These are phyloP conservation scores for Psophia crepitans DNA, from an alignment of 2,113 vertebrate species.

Conservation along the genomic window DNA sequence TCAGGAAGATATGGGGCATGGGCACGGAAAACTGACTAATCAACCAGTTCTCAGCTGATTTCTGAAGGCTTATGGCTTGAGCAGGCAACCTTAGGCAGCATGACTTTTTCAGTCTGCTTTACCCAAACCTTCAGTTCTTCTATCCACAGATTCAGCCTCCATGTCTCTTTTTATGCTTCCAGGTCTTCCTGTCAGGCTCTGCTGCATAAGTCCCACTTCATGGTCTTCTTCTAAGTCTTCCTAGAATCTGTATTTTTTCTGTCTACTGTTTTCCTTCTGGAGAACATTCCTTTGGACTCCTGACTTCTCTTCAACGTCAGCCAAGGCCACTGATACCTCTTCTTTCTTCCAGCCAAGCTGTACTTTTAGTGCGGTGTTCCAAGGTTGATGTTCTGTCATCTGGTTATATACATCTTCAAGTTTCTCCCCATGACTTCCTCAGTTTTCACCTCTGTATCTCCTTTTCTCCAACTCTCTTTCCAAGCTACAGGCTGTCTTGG, in stretches of 20 bases:
- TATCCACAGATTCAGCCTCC: background rate
- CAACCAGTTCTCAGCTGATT: background rate
- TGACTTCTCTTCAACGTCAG: background rate
- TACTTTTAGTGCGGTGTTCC: background rate
- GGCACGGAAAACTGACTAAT: background rate
- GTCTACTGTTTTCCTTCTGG: background rate
- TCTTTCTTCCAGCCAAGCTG: background rate
- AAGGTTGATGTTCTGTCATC: background rate
- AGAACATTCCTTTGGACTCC: background rate
- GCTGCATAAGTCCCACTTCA: background rate
- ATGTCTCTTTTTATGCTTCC: background rate
- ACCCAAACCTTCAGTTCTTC: background rate
- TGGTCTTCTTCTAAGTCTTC: background rate
- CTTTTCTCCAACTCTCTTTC: background rate
- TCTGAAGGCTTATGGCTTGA: background rate
- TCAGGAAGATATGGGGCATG: background rate
- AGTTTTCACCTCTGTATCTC: background rate
- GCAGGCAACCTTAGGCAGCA: background rate
- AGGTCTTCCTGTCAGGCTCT: background rate
- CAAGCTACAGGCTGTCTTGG: background rate
- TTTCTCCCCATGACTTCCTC: background rate
- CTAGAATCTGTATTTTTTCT: background rate
- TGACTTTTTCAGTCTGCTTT: background rate
- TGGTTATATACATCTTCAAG: background rate
- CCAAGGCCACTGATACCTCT: background rate